phyloP scores from a whole-genome alignment of 2,113 vertebrate species.

The Australoheros scitulus region DNA sequence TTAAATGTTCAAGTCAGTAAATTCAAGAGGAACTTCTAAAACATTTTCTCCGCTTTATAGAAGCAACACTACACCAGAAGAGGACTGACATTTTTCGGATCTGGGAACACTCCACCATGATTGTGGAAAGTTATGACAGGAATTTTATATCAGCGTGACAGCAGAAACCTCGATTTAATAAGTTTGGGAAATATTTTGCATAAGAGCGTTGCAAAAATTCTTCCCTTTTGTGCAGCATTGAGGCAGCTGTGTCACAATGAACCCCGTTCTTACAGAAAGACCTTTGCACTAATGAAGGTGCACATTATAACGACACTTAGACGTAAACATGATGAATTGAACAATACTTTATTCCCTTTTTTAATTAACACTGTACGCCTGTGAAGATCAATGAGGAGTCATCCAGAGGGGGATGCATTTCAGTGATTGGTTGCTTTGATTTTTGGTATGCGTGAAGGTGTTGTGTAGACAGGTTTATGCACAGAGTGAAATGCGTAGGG shows the following conservation, averaged over 20 bases:
- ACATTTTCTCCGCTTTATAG: not conserved
- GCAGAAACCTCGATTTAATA: slow-evolving; percentile 35
- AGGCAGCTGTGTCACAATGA: not conserved
- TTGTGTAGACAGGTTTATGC: slow-evolving; percentile 28
- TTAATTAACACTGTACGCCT: not conserved
- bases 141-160: slow-evolving; percentile 32
- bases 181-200: not conserved
- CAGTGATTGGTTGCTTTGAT: not conserved
- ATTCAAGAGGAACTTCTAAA: not conserved
- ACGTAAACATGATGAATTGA: not conserved
- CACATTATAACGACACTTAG: not conserved
- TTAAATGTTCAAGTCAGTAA: not conserved
- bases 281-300: not conserved
- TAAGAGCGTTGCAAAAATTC: not conserved
- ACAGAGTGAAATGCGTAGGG: not conserved
- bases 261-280: not conserved
- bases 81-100: slow-evolving; percentile 5
- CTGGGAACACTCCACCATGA: not conserved
- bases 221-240: not conserved
- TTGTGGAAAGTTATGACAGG: slow-evolving; percentile 43
- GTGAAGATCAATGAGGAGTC: not conserved
- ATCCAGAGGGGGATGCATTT: not conserved
- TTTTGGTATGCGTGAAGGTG: not conserved
- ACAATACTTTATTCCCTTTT: not conserved
- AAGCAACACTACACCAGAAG: not conserved